These are phyloP conservation scores for Cygnus buccinator DNA, from an alignment of 2,113 vertebrate species.

Conservation along the genomic window DNA sequence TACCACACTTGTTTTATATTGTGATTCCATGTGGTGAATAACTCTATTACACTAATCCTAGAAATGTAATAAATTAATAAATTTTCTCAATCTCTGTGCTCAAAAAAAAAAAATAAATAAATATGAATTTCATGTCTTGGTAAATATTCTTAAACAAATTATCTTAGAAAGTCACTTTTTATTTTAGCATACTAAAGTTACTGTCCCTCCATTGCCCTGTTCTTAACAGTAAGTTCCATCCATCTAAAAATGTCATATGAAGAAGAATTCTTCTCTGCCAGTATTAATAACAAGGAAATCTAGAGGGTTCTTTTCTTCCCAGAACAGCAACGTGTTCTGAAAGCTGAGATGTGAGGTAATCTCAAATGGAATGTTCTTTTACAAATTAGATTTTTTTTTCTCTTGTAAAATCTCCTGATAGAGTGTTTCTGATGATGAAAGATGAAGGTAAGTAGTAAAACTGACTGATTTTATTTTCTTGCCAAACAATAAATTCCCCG, in stretches of 20 bases:
- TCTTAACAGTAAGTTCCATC: background rate
- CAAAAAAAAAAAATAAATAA: background rate
- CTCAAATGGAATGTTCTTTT: background rate
- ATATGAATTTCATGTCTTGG: background rate
- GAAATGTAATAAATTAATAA: background rate
- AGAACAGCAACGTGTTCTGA: background rate
- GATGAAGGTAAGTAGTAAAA: background rate
- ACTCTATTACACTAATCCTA: background rate
- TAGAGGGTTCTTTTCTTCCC: background rate
- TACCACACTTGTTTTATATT: background rate
- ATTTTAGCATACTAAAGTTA: background rate
- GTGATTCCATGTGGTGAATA: background rate
- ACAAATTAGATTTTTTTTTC: background rate
- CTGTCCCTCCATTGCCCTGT: background rate
- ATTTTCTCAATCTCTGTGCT: background rate
- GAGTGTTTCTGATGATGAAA: background rate
- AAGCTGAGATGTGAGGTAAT: background rate
- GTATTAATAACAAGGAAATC: background rate
- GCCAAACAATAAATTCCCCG: background rate
- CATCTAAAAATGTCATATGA: background rate
- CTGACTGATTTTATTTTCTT: background rate
- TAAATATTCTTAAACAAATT: background rate
- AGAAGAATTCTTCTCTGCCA: background rate
- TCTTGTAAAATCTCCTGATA: background rate
- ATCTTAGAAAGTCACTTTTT: background rate